Conservation (phyloP, 2,888 invertebrate genomes). For the Cerastis rubricosa region DNA sequence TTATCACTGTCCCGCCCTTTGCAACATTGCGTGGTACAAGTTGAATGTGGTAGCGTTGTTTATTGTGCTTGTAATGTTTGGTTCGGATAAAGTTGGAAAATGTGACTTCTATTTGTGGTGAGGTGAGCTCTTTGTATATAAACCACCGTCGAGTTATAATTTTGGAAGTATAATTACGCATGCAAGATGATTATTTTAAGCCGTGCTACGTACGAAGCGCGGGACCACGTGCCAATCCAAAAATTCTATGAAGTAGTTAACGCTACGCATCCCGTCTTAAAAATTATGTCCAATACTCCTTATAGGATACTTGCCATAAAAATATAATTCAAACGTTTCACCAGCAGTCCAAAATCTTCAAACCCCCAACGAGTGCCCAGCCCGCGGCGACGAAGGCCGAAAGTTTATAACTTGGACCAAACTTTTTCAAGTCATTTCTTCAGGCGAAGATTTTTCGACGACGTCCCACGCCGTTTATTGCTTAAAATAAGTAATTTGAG, state of each 20-base stretch:
- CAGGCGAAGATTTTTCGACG: constrained; percentile 85
- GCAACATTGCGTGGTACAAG: constrained; percentile 73
- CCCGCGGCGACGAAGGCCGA: constrained; percentile 37
- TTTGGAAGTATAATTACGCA: neutral
- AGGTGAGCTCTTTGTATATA: neutral
- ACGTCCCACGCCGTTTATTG: constrained; percentile 86
- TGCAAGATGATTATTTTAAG: no score
- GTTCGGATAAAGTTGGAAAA: neutral
- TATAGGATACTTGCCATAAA: neutral
- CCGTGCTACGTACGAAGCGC: neutral
- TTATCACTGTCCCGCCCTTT: constrained; percentile 86
- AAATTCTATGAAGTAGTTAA: neutral
- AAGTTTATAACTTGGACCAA: constrained; percentile 70
- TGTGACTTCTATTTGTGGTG: neutral
- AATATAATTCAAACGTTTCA: neutral
- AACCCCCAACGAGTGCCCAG: no score
- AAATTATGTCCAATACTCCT: neutral
- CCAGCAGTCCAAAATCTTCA: neutral
- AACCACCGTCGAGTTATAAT: neutral
- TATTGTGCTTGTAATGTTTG: constrained; percentile 14
- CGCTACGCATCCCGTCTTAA: neutral
- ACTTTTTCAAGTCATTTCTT: constrained; percentile 74
- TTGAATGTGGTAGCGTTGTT: constrained; percentile 52
- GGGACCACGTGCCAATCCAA: neutral
- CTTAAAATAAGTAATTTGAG: constrained; percentile 87